A percentile compares a stretch with the other conserved stretches of the same genome.
Evolutionary conservation across 2,113 vertebrate genomes (phyloP).

Genomic region (Pristiophorus japonicus): DNA sequence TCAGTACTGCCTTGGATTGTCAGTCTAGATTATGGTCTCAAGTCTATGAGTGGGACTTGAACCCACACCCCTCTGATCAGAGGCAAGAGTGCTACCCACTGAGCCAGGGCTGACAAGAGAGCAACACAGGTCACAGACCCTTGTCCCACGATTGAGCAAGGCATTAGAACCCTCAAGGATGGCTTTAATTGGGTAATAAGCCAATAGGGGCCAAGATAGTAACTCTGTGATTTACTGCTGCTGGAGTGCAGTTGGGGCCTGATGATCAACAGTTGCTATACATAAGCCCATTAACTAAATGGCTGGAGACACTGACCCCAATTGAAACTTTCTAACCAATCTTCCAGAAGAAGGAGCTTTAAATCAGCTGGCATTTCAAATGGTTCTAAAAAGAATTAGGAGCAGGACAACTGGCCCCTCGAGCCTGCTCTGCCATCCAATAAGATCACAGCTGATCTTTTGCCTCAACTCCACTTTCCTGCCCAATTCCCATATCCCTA

Average conservation of each 20-base stretch:
- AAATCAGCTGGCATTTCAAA: neutral
- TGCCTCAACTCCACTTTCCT: neutral
- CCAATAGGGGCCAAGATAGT: neutral
- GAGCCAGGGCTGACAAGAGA: neutral
- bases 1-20: no score
- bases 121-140: neutral
- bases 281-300: neutral
- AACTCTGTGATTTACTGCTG: neutral
- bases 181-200: neutral
- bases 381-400: neutral
- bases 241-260: neutral
- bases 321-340: neutral
- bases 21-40: no score
- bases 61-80: no score
- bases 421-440: neutral
- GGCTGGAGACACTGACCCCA: neutral
- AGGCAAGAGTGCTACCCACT: no score
- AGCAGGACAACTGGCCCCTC: neutral
- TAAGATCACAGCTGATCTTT: neutral
- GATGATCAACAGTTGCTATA: neutral
- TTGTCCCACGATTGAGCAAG: neutral
- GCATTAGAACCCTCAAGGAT: neutral
- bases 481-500: neutral
- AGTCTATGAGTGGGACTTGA: no score
- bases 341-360: neutral